Conservation (phyloP, 2,113 vertebrate species). For the Capreolus pygargus region DNA sequence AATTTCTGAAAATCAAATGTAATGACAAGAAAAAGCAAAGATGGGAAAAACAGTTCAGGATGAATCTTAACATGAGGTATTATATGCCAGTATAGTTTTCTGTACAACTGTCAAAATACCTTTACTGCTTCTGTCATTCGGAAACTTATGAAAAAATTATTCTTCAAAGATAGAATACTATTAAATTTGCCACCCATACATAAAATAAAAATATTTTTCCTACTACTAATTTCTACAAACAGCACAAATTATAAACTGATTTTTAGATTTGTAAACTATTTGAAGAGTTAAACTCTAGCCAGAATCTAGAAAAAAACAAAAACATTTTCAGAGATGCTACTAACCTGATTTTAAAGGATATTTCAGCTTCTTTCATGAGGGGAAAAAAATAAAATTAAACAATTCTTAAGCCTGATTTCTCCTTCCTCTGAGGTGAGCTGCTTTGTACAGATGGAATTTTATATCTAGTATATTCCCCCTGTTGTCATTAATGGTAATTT, state of each 20-base stretch:
- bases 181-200: not conserved
- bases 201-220: not conserved
- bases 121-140: not conserved
- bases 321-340: not conserved
- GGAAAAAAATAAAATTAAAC: not conserved
- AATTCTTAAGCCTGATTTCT: conserved; percentile 16
- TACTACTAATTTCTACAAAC: not conserved
- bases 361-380: not conserved
- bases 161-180: not conserved
- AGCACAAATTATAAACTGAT: not conserved
- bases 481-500: not conserved
- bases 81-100: not conserved
- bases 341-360: not conserved
- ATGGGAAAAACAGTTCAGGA: not conserved
- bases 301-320: not conserved
- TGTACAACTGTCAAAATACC: not conserved
- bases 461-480: not conserved
- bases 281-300: not conserved
- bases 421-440: not conserved
- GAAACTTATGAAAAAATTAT: conserved; percentile 3
- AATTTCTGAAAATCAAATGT: not conserved
- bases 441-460: not conserved
- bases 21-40: not conserved
- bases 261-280: not conserved
- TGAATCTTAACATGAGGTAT: not conserved